Conservation (phyloP, 2,797 vertebrate genomes). For the Lophius americanus region DNA sequence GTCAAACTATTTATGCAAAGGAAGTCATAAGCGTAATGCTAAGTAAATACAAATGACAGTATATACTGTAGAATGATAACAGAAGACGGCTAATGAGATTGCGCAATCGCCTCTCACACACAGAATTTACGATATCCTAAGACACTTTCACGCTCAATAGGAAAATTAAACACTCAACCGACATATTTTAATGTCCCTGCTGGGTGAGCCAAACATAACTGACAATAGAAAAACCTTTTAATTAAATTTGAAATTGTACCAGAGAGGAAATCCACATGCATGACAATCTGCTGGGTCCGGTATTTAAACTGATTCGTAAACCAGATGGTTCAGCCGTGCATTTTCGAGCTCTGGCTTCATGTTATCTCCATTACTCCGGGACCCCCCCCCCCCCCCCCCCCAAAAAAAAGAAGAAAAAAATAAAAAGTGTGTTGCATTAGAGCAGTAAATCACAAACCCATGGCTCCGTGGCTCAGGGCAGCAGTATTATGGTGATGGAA, state of each 20-base stretch:
- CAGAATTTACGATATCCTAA: conserved; percentile 12
- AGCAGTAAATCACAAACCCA: conserved; percentile 38
- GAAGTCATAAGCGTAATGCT: conserved; percentile 27
- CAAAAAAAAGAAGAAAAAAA: too few relatives aligned
- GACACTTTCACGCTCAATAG: conserved; percentile 8
- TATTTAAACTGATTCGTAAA: conserved; percentile 80
- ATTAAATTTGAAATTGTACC: conserved; percentile 67
- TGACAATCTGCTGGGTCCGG: conserved; percentile 78
- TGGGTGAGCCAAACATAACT: conserved; percentile 36
- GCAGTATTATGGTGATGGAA: conserved; percentile 25
- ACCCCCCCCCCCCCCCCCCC: conserved; percentile 1
- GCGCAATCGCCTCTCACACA: conserved; percentile 9
- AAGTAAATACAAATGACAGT: conserved; percentile 30
- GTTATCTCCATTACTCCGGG: conserved; percentile 52
- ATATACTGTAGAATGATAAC: conserved; percentile 19
- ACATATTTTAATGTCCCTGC: conserved; percentile 12
- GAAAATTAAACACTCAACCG: conserved; percentile 20
- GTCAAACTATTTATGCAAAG: conserved; percentile 25
- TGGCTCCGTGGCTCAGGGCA: conserved; percentile 2
- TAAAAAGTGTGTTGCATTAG: too few relatives aligned
- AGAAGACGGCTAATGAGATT: conserved; percentile 16
- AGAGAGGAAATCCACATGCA: conserved; percentile 72
- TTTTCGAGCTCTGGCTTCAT: conserved; percentile 55
- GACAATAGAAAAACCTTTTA: conserved; percentile 53
- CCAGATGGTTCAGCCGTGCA: conserved; percentile 77